A percentile compares a stretch with the other conserved stretches of the same genome.
Conservation (phyloP, 2,888 invertebrate species). For the Spisula subtruncata region DNA sequence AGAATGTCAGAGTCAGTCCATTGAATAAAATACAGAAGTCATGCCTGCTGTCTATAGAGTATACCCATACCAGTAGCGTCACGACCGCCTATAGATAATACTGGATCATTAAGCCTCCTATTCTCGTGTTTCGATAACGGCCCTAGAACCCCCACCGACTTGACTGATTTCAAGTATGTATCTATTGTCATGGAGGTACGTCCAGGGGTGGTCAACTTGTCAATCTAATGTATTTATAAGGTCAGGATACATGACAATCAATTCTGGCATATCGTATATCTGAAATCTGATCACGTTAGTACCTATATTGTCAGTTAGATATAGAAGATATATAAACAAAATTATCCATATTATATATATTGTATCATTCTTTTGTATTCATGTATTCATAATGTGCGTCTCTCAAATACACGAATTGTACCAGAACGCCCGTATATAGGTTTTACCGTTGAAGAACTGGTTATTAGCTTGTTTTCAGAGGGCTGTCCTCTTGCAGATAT, state of each 20-base stretch:
- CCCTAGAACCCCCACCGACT: background rate
- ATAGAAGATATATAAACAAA: background rate
- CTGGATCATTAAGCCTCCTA: background rate
- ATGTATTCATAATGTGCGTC: background rate
- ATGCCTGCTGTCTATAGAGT: no score
- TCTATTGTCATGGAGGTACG: background rate
- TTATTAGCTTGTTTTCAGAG: no score
- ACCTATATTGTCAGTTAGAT: background rate
- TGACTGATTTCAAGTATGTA: background rate
- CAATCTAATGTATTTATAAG: background rate
- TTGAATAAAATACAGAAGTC: slow-evolving; percentile 8
- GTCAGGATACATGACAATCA: slow-evolving; percentile 27
- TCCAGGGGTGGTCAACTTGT: slow-evolving; percentile 37
- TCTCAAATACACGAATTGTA: background rate
- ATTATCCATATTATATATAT: background rate
- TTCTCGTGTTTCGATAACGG: background rate
- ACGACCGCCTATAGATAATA: background rate
- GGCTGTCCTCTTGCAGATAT: no score
- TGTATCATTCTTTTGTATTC: no score
- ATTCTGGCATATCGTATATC: slow-evolving; percentile 10
- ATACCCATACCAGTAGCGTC: no score
- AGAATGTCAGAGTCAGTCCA: background rate
- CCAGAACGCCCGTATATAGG: background rate
- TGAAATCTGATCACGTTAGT: background rate
- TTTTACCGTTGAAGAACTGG: no score